phyloP scores from a whole-genome alignment of 2,888 invertebrate genomes.

The Cheiracanthium punctorium region DNA sequence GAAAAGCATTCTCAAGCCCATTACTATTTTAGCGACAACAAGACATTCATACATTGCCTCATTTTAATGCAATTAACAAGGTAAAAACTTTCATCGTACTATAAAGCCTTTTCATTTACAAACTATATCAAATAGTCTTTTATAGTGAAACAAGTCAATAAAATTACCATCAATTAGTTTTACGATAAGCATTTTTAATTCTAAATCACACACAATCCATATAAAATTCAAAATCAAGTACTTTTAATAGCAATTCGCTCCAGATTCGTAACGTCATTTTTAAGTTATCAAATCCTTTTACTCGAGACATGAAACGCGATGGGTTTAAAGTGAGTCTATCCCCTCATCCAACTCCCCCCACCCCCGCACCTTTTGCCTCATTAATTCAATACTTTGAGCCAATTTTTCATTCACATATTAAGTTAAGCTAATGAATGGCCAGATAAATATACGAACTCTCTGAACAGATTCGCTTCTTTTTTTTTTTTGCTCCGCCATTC shows the following conservation, averaged over 20 bases:
- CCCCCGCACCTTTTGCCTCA: constrained; percentile 6
- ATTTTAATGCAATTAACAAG: neutral
- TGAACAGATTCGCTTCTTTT: neutral
- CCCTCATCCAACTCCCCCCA: no score
- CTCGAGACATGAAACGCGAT: neutral
- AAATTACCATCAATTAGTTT: neutral
- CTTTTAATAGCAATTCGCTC: neutral
- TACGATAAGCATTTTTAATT: neutral
- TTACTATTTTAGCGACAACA: no score
- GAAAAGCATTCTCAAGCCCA: no score
- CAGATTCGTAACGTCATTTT: neutral
- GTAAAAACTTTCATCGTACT: neutral
- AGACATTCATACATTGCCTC: neutral
- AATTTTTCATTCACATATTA: constrained; percentile 17
- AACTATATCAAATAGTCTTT: neutral
- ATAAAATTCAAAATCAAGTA: neutral
- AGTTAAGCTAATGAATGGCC: constrained; percentile 15
- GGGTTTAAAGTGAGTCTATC: neutral
- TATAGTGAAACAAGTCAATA: neutral
- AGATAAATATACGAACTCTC: constrained; percentile 3
- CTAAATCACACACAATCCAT: neutral
- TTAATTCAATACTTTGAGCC: constrained; percentile 11
- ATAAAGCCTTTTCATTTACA: constrained; percentile 1
- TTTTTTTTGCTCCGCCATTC: constrained; percentile 3
- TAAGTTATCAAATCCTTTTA: neutral